These are phyloP conservation scores for Pseudochaenichthys georgianus DNA, from an alignment of 2,797 vertebrate species.

Conservation along the genomic window DNA sequence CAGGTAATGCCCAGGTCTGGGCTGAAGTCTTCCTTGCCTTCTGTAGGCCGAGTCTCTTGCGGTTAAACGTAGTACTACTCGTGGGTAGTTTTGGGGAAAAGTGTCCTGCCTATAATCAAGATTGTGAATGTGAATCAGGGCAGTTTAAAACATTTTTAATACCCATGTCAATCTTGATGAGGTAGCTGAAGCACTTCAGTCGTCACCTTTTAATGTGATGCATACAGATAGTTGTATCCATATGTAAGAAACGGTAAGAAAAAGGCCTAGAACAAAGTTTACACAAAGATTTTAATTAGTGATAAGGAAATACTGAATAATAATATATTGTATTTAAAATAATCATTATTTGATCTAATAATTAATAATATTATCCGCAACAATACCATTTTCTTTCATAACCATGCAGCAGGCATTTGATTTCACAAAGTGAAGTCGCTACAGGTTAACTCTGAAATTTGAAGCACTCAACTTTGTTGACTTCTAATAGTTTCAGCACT, in stretches of 20 bases:
- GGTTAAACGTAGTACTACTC: slow-evolving; percentile 24
- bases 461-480: not conserved
- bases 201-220: not conserved
- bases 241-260: not conserved
- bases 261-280: not conserved
- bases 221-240: not conserved
- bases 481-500: not conserved
- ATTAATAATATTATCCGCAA: not conserved
- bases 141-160: not conserved
- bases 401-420: not conserved
- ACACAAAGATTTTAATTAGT: not conserved
- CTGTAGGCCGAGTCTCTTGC: slow-evolving; percentile 81
- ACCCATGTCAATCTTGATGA: not conserved
- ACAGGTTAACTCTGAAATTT: not conserved
- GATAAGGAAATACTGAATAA: not conserved
- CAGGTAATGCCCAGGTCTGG: slow-evolving; percentile 95
- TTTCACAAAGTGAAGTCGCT: not conserved
- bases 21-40: slow-evolving; percentile 92
- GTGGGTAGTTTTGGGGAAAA: slow-evolving; percentile 10
- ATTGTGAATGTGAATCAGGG: not conserved
- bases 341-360: not conserved
- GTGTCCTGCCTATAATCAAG: slow-evolving; percentile 3
- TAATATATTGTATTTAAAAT: not conserved
- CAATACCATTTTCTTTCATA: not conserved
- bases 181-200: slow-evolving; percentile 1